These are phyloP conservation scores for Regulus satrapa DNA, from an alignment of 2,113 vertebrate species.

Conservation along the genomic window DNA sequence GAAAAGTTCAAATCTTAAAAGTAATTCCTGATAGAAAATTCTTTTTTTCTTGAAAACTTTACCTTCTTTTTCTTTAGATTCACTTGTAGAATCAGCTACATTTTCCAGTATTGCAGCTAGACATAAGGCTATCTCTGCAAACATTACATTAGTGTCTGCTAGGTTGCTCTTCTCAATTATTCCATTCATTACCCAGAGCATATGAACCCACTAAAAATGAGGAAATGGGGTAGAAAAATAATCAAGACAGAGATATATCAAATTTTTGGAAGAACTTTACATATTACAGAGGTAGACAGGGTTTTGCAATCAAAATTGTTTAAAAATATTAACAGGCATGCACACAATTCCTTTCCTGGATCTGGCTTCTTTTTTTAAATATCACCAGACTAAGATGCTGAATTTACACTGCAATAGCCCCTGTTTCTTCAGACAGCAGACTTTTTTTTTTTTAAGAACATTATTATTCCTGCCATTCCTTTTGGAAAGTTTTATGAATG, in stretches of 20 bases:
- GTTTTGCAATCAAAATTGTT: not conserved
- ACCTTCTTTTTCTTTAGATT: slow-evolving; percentile 62
- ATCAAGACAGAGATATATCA: not conserved
- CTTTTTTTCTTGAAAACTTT: slow-evolving; percentile 4
- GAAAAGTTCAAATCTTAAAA: not conserved
- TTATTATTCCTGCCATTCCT: not conserved
- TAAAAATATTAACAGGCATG: not conserved
- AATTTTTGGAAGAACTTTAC: not conserved
- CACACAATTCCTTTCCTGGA: not conserved
- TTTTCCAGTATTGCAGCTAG: slow-evolving; percentile 78
- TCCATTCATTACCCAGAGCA: slow-evolving; percentile 83
- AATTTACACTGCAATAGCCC: not conserved
- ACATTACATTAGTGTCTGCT: slow-evolving; percentile 67
- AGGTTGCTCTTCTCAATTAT: slow-evolving; percentile 73
- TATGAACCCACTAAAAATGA: slow-evolving; percentile 80
- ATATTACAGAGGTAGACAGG: not conserved
- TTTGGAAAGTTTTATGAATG: not conserved
- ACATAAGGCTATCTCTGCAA: slow-evolving; percentile 78
- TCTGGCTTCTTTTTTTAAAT: not conserved
- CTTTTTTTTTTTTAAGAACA: not conserved
- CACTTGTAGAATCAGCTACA: slow-evolving; percentile 57
- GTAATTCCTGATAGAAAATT: not conserved
- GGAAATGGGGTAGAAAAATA: not conserved
- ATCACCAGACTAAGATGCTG: not conserved
- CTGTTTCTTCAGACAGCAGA: not conserved